Base-by-base conservation (phyloP, 2,888 invertebrate genomes). In the Cantharis lateralis region DNA sequence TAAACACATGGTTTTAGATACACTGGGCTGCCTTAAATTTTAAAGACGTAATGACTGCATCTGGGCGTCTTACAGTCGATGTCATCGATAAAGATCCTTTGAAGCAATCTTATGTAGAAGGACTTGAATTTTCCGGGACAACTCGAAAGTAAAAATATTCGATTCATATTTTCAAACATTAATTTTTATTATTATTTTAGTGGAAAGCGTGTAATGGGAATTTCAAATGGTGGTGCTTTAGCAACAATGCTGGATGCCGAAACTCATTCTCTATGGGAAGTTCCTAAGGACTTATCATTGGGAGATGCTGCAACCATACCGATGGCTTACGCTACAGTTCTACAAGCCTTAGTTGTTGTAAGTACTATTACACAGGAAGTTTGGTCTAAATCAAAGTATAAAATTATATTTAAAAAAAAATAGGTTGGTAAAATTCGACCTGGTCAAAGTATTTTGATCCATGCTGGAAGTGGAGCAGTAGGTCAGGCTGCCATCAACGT, bases 21-120 rank as follows among this genome's bases (percentile, higher is more conserved):
- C 91, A 93, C 83, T 96, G 95, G 85, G 89, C 96, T 0, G 92
- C 97, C 0, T 87, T 98, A n/a, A 98, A 98, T 89, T 98, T 98
- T 92, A 93, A 96, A 84, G 98, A 98, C 87, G 90, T 98, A 0
- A 98, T 98, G 98, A 90, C 96, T 0, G 96, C 98, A 0, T 96
- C 95, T 0, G 98, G 97, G 1, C 96, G 96, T 84, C 91, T 98
- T 7, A 93, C 95, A 9, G 92, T 93, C 0, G 98, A 98, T 86
- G 92, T 95, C 0, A 92, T 96, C 0, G 94, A 95, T 0, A 62
- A 62, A 28, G 90, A 90, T 0, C 89, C 93, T n/a, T 85, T 91
- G 18, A 89, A 91, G 11, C 92, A 95, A 81, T 92, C 92, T 80
- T 92, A 91, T 82, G 91, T 93, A 0, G 89, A 93, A 80, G 95